Evolutionary conservation across 2,797 vertebrate species (phyloP).

Genomic region (Trematomus bernacchii): DNA sequence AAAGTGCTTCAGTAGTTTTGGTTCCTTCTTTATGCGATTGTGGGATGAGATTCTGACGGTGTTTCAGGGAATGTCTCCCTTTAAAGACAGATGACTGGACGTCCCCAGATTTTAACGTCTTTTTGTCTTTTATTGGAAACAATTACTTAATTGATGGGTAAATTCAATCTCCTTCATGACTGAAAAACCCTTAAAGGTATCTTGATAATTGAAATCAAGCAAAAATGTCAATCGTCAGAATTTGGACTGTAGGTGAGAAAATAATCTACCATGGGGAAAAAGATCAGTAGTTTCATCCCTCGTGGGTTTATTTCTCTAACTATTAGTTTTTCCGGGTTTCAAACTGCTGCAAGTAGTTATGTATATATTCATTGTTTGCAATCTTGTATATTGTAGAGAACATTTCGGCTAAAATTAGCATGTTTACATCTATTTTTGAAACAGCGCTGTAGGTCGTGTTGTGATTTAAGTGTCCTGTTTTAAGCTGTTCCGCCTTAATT

Average conservation of each 20-base stretch:
- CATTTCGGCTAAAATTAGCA: not conserved
- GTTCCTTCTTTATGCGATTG: not conserved
- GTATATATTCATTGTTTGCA: not conserved
- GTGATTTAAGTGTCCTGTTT: not conserved
- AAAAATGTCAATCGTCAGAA: not conserved
- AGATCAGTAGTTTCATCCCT: not conserved
- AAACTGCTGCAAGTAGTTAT: not conserved
- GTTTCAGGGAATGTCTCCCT: conserved; percentile 31
- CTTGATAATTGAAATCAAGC: not conserved
- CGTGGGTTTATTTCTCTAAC: not conserved
- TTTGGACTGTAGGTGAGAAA: not conserved
- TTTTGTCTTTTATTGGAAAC: not conserved
- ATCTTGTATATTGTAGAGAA: not conserved
- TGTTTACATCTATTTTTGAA: not conserved
- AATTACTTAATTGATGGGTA: not conserved
- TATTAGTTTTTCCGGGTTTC: not conserved
- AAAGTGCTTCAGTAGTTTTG: conserved; percentile 1
- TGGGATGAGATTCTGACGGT: not conserved
- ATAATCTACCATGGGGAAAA: not conserved
- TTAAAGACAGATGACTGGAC: not conserved
- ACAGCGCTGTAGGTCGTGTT: not conserved
- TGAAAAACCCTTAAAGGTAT: not conserved
- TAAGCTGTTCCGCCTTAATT: conserved; percentile 18
- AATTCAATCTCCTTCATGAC: not conserved
- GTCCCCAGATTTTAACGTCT: not conserved